Evolutionary conservation across 2,888 invertebrate species (phyloP), one percentile per base, ranked within the genome.

Genomic region (Idaea biselata): DNA sequence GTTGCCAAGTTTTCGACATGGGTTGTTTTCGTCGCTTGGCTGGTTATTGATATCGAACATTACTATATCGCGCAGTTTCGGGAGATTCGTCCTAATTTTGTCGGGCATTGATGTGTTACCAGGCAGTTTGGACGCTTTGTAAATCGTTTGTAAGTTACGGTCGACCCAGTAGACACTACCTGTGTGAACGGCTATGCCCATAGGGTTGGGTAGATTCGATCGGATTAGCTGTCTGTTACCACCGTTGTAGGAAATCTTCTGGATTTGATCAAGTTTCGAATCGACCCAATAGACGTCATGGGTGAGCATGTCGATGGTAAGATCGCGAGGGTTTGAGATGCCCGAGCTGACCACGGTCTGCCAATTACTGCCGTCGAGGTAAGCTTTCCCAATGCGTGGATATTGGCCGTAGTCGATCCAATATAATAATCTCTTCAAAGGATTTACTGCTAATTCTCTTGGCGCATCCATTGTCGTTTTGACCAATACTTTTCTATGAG

Each of bases 281-380:
- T 99, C 99, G 0, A 98, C 98, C 99, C 99, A 99, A 84, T 97
- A 99, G 0, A 99, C 96, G 81, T 99, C 98, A 79, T 99, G 97
- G 0, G 98, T 98, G 57, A 95, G 88, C 94, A 97, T 97, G 81
- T 99, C 99, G 25, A 99, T 95, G 0, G 98, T 97, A 33, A 99
- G 89, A 83, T 98, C 98, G 65, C 97, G 93, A 0, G 99, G 99
- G 73, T 96, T 96, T 16, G 96, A 96, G 64, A 99, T 97, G n/a
- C 97, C 97, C 0, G 96, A 96, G 0, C 96, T 97, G 0, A 99
- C 97, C 11, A 99, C 93, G 0, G 97, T 96, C 31, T 93, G 94
- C 96, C 97, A 97, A 77, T 96, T 95, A 58, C 95, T 95, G 11
- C 98, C 99, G 79, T 99, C 98, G 55, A 99, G 91, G 75, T 95